Percentiles rank a stretch among this genome's conserved stretches.
Conservation (phyloP, 2,797 vertebrate species). For the Cirrhinus molitorella region DNA sequence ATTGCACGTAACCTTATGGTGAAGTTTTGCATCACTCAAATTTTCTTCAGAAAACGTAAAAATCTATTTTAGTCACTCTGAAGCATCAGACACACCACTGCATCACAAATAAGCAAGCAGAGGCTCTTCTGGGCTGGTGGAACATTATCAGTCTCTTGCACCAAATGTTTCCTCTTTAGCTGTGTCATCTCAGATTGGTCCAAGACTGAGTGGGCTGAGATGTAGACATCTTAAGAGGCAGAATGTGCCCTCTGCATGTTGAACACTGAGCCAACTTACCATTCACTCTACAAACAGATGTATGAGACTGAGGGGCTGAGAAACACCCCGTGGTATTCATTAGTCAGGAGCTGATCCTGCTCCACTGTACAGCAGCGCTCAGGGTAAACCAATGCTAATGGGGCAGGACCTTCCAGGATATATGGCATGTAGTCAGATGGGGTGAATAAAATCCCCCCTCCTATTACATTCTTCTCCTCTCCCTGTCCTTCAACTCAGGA, state of each 20-base stretch:
- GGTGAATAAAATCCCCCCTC: constrained; percentile 17
- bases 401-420: background rate
- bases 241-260: constrained; percentile 8
- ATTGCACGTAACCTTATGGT: background rate
- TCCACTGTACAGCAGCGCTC: constrained; percentile 10
- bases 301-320: background rate
- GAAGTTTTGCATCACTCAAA: background rate
- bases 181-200: background rate
- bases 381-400: constrained; percentile 26
- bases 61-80: background rate
- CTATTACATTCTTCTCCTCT: background rate
- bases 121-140: background rate
- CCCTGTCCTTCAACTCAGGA: constrained; percentile 1
- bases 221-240: constrained; percentile 5
- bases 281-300: constrained; percentile 30
- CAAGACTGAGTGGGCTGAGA: background rate
- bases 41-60: background rate
- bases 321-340: constrained; percentile 32
- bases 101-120: background rate
- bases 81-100: background rate
- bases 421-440: constrained; percentile 1
- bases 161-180: constrained; percentile 15
- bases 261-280: background rate
- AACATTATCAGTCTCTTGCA: constrained; percentile 11
- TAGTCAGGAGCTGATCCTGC: constrained; percentile 28